Conservation (phyloP, 2,113 vertebrate species). For the Syngnathus floridae region DNA sequence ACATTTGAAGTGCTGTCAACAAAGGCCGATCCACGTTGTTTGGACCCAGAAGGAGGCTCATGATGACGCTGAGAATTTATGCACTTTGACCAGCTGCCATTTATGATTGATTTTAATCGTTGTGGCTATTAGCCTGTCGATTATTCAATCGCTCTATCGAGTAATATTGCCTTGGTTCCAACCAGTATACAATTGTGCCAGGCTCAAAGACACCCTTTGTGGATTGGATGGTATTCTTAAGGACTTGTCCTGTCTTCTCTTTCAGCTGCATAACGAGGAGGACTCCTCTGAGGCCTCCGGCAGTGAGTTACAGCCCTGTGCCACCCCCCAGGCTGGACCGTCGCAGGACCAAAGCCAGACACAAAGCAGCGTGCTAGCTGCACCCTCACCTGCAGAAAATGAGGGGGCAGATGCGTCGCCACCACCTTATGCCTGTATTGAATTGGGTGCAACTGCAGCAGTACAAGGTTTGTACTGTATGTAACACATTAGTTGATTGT, state of each 20-base stretch:
- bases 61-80: constrained; percentile 34
- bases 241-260: not conserved
- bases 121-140: no score
- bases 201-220: not conserved
- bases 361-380: constrained; percentile 29
- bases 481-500: not conserved
- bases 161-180: not conserved
- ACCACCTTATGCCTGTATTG: constrained; percentile 86
- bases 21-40: constrained; percentile 3
- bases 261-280: constrained; percentile 90
- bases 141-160: no score
- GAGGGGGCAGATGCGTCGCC: constrained; percentile 75
- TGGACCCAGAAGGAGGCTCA: constrained; percentile 31
- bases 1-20: not conserved
- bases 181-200: not conserved
- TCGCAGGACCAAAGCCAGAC: constrained; percentile 32
- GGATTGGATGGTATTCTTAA: not conserved
- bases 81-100: constrained; percentile 21
- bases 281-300: constrained; percentile 76
- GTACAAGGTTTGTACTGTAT: constrained; percentile 70
- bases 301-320: constrained; percentile 73
- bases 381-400: constrained; percentile 23
- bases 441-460: constrained; percentile 79
- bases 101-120: not conserved
- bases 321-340: constrained; percentile 43